Percentiles rank a stretch among this genome's conserved stretches.
phyloP scores from a whole-genome alignment of 2,888 invertebrate species.

The Lasioglossum morio region DNA sequence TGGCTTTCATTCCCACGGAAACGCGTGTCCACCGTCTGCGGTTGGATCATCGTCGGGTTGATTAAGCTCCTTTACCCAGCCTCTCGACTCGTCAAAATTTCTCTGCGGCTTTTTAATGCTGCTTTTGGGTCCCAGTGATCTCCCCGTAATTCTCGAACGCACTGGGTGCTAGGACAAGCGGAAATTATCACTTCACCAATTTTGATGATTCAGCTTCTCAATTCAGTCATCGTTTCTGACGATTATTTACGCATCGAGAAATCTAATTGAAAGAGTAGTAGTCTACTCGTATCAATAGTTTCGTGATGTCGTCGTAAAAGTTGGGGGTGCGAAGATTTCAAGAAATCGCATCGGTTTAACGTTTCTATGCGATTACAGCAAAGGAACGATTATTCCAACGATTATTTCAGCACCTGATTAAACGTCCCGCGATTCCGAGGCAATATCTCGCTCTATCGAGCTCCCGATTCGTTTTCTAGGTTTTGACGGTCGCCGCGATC shows the following conservation, averaged over 20 bases:
- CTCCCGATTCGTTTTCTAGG: slow-evolving; percentile 39
- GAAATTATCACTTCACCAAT: neutral
- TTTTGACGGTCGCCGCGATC: slow-evolving; percentile 41
- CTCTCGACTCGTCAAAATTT: neutral
- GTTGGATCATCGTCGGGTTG: slow-evolving; percentile 45
- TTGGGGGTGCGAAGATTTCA: neutral
- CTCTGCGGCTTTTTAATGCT: neutral
- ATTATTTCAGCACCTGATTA: slow-evolving; percentile 50
- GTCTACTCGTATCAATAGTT: neutral
- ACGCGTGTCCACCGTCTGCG: neutral
- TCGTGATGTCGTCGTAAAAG: neutral
- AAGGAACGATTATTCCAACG: neutral
- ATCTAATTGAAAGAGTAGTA: neutral
- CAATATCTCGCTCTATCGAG: slow-evolving; percentile 38
- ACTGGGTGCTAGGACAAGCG: neutral
- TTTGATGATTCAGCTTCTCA: too few species aligned
- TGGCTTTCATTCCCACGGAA: neutral
- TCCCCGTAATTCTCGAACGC: neutral
- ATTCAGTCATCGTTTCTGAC: neutral
- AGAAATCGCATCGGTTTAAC: too few species aligned
- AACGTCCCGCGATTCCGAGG: slow-evolving; percentile 3
- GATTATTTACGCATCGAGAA: neutral
- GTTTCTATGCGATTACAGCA: neutral
- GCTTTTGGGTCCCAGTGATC: neutral
- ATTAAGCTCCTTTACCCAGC: slow-evolving; percentile 34